Evolutionary conservation across 2,113 vertebrate genomes (phyloP).

Genomic region (Centropristis striata): DNA sequence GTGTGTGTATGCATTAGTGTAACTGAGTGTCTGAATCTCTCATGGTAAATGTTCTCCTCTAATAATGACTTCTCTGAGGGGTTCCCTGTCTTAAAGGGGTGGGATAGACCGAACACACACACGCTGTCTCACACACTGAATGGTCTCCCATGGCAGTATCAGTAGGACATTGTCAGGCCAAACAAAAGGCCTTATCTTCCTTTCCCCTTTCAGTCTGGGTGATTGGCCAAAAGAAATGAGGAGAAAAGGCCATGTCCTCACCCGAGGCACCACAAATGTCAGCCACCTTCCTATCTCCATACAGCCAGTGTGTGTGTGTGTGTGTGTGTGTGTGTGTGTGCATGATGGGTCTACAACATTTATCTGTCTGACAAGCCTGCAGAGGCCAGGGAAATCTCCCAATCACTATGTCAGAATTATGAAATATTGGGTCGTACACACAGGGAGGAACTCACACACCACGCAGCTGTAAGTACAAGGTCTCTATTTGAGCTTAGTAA

Average conservation of each 20-base stretch:
- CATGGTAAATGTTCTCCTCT: constrained; percentile 37
- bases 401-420: constrained; percentile 45
- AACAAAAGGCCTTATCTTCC: constrained; percentile 93
- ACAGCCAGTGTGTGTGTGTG: constrained; percentile 37
- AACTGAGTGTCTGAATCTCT: constrained; percentile 12
- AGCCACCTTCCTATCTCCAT: constrained; percentile 81
- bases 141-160: constrained; percentile 79
- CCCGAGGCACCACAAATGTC: constrained; percentile 89
- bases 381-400: constrained; percentile 46
- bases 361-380: constrained; percentile 54
- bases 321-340: constrained; percentile 30
- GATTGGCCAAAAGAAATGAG: constrained; percentile 91
- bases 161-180: constrained; percentile 90
- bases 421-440: constrained; percentile 27
- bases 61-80: constrained; percentile 57
- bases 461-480: not conserved
- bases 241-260: constrained; percentile 92
- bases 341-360: constrained; percentile 45
- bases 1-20: not conserved
- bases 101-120: constrained; percentile 21
- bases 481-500: no score
- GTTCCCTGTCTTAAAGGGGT: constrained; percentile 56
- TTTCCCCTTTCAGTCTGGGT: constrained; percentile 90
- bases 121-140: constrained; percentile 47
- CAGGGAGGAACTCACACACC: not conserved